Evolutionary conservation across 2,113 vertebrate genomes (phyloP).

Genomic region (Stictonetta naevosa): DNA sequence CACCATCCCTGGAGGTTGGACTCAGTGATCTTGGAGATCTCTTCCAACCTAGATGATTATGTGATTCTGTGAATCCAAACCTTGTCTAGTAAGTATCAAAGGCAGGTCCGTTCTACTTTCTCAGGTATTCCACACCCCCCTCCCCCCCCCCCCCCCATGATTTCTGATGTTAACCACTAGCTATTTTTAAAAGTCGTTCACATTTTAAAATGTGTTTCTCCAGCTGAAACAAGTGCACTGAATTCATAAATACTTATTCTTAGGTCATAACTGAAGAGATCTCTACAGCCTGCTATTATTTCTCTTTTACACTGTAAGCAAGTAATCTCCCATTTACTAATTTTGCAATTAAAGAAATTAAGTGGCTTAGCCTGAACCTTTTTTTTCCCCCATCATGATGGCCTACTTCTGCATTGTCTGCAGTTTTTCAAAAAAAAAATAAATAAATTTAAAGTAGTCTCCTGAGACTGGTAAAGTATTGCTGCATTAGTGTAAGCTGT

Average conservation of each 20-base stretch:
- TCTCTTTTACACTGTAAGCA: background rate
- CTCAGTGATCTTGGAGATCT: too few relatives aligned
- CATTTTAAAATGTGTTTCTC: background rate
- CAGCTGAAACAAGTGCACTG: background rate
- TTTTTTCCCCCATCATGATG: background rate
- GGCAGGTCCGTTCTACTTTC: background rate
- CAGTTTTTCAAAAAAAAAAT: background rate
- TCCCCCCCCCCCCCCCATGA: fast-evolving
- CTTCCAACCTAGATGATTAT: too few relatives aligned
- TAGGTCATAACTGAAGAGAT: background rate
- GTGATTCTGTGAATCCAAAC: too few relatives aligned
- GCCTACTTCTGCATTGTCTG: background rate
- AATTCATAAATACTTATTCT: background rate
- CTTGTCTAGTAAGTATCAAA: background rate
- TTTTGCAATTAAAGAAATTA: background rate
- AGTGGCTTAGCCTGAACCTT: background rate
- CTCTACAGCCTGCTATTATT: background rate
- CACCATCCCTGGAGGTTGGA: too few relatives aligned
- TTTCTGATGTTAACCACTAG: background rate
- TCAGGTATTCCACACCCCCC: too few relatives aligned
- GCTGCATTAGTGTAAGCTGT: background rate
- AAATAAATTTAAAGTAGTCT: too few relatives aligned
- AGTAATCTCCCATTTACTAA: background rate
- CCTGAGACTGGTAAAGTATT: too few relatives aligned
- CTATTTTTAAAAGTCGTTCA: background rate